Evolutionary conservation across 1,140 invertebrate species (phyloP), one percentile per base, ranked within the genome.

Genomic region (Oryctes rhinoceros): DNA sequence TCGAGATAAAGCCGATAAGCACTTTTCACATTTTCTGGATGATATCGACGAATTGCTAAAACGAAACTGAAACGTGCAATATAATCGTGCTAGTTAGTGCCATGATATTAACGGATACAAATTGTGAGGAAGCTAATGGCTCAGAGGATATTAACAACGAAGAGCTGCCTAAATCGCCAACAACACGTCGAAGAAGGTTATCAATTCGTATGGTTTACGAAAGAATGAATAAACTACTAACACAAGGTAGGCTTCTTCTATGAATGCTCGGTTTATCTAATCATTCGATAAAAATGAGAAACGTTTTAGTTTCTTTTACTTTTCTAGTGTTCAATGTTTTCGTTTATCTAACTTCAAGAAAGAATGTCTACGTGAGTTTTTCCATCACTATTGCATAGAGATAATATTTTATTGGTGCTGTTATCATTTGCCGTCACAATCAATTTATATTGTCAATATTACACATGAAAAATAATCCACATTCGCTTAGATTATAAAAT

Each of bases 141-240:
- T 9, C 65, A 15, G 65, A 71, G 11, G 65, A 13, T 71, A 37
- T 71, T 30, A 24, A 30, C 13, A 37, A 71, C 35, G 35, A 71
- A 35, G 20, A 71, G 35, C n/a, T 48, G 7, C 10, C 65, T 11
- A 76, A 80, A 35, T 80, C 83, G 5, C 48, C 84, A 37, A 62
- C 81, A n/a, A 59, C 78, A 35, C 80, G 82, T 0, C 82, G 81
- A 59, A 81, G 87, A 67, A 86, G 85, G 75, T 85, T 82, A 39
- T 84, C 83, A 18, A 82, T 86, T 59, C 67, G 83, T 35, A 80
- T 82, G 37, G 81, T 86, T 49, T 83, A 81, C 59, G 86, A 85
- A 65, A 81, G 83, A 18, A 78, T 86, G 39, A 85, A 86, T 37
- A 83, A 84, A 77, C 85, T 85, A 79, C 81, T 86, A 13, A 81